Percentiles rank a stretch among this genome's conserved stretches.
Evolutionary conservation across 2,888 invertebrate species (phyloP).

Genomic region (Caenorhabditis sp.): DNA sequence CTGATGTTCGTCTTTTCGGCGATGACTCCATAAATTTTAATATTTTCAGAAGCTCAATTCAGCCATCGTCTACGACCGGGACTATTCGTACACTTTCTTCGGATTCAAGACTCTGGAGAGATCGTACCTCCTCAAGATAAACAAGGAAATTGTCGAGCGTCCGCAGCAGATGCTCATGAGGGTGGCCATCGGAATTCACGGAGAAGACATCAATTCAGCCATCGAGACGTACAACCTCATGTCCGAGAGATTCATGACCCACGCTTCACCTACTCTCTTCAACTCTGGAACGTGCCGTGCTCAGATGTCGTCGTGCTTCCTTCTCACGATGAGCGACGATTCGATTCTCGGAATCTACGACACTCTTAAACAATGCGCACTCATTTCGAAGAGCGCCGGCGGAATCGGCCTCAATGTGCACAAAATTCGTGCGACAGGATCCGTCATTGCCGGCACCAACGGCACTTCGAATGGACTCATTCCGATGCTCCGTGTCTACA

Average conservation of each 20-base stretch:
- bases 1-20: slow-evolving; percentile 82
- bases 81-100: slow-evolving; percentile 97
- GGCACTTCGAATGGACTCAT: slow-evolving; percentile 95
- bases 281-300: slow-evolving; percentile 91
- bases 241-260: slow-evolving; percentile 95
- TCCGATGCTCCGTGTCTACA: slow-evolving; percentile 94
- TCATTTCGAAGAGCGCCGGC: slow-evolving; percentile 96
- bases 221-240: slow-evolving; percentile 96
- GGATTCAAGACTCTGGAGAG: slow-evolving; percentile 98
- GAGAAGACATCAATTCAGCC: slow-evolving; percentile 91
- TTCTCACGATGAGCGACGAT: slow-evolving; percentile 93
- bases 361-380: slow-evolving; percentile 84
- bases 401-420: slow-evolving; percentile 97
- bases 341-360: slow-evolving; percentile 81
- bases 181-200: slow-evolving; percentile 95
- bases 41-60: slow-evolving; percentile 86
- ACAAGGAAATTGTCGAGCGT: slow-evolving; percentile 89
- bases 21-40: not conserved
- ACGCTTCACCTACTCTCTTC: slow-evolving; percentile 97
- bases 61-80: slow-evolving; percentile 95
- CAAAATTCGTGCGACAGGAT: slow-evolving; percentile 92
- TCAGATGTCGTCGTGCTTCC: slow-evolving; percentile 94
- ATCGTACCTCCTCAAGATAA: slow-evolving; percentile 92
- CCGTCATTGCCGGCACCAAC: slow-evolving; percentile 93
- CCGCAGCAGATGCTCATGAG: slow-evolving; percentile 99